Evolutionary conservation across 2,113 vertebrate species (phyloP), one percentile per base, ranked within the genome.

Genomic region (Paradoxurus hermaphroditus): DNA sequence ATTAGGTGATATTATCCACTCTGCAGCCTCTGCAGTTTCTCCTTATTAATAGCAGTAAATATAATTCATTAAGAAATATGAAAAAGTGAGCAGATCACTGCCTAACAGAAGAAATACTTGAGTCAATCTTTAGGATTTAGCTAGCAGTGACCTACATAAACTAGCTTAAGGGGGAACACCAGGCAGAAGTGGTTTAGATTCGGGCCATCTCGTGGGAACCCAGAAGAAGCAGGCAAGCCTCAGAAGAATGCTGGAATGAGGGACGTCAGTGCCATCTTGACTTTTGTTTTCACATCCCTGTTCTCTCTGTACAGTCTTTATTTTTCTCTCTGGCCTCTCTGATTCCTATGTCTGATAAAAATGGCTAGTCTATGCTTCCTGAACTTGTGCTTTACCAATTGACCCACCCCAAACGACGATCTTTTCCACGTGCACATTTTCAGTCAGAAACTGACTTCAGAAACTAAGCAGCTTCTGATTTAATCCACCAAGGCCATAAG

Each of bases 1-100:
- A 92, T 75, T 93, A 92, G 62, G 12, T 90, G 34, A 90, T 65
- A 93, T 16, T 70, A 36, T 92, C 41, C 59, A 79, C n/a, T n/a
- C n/a, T n/a, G n/a, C n/a, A n/a, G n/a, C n/a, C 44, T 90, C 79
- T 92, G 59, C 4, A 84, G 39, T 12, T 2, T 95, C 21, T 68
- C 36, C 65, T 82, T 83, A 93, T 93, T 85, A 63, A 59, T 81
- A 84, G 83, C 59, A 96, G 6, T 63, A 59, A 77, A 70, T 79
- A 8, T 78, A 95, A 79, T 75, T 86, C 15, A 83, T 79, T 88
- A 93, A 51, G 14, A 93, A 78, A 78, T 91, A 18, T 85, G 81
- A 75, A 87, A 91, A 83, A 51, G 7, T 16, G 15, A 97, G 16
- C 31, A 95, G 36, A 36, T 95, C 56, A 75, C 34, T 88, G 39